A percentile compares a stretch with the other conserved stretches of the same genome.
phyloP scores from a whole-genome alignment of 2,888 invertebrate genomes.

The Drosophila bunnanda region DNA sequence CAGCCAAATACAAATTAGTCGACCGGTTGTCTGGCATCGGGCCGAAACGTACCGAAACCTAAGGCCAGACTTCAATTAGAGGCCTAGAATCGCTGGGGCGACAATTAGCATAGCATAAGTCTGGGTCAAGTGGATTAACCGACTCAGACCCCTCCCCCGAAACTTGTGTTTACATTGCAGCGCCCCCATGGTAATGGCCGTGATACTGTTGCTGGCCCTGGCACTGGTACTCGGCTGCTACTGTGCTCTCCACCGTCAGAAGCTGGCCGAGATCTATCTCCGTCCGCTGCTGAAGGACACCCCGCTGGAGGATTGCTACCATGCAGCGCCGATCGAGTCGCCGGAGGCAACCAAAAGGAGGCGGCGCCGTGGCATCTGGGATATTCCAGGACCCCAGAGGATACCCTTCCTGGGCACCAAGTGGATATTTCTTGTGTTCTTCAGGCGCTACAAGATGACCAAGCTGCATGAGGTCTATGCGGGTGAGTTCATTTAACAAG shows the following conservation, averaged over 20 bases:
- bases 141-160: slow-evolving; percentile 10
- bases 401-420: slow-evolving; percentile 91
- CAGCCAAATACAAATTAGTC: slow-evolving; percentile 36
- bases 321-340: slow-evolving; percentile 66
- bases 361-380: slow-evolving; percentile 75
- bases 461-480: slow-evolving; percentile 92
- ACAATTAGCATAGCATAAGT: slow-evolving; percentile 59
- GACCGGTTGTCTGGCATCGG: slow-evolving; percentile 45
- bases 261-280: slow-evolving; percentile 72
- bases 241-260: slow-evolving; percentile 79
- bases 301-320: slow-evolving; percentile 71
- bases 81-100: slow-evolving; percentile 42
- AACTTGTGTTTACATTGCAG: slow-evolving; percentile 40
- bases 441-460: slow-evolving; percentile 88
- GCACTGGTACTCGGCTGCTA: slow-evolving; percentile 81
- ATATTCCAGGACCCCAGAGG: slow-evolving; percentile 90
- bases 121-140: slow-evolving; percentile 34
- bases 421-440: slow-evolving; percentile 89
- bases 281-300: slow-evolving; percentile 72
- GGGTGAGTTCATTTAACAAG: no score
- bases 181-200: slow-evolving; percentile 82
- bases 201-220: slow-evolving; percentile 81
- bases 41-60: slow-evolving; percentile 16
- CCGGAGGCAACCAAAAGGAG: slow-evolving; percentile 29
- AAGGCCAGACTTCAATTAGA: slow-evolving; percentile 58